These are phyloP conservation scores for Eulemur rufifrons DNA, from an alignment of 2,113 vertebrate genomes.

Conservation along the genomic window DNA sequence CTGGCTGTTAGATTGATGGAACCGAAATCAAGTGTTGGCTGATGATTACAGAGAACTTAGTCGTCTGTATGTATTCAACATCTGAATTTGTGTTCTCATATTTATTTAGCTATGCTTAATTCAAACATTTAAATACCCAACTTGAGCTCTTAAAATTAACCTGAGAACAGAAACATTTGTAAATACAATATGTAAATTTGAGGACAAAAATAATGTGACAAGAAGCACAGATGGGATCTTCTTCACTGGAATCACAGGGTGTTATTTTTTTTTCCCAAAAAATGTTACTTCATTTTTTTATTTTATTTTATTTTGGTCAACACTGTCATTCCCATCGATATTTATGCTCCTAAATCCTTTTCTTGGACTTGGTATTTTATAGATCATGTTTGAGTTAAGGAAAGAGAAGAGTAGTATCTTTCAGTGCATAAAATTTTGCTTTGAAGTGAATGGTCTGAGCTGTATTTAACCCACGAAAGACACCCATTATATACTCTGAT, in stretches of 20 bases:
- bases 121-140: slow-evolving; percentile 65
- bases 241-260: slow-evolving; percentile 23
- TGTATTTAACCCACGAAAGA: neutral
- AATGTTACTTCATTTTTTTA: neutral
- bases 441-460: neutral
- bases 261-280: neutral
- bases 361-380: neutral
- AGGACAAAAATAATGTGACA: slow-evolving; percentile 70
- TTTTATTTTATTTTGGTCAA: neutral
- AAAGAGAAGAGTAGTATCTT: neutral
- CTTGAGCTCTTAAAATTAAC: slow-evolving; percentile 73
- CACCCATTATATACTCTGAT: neutral
- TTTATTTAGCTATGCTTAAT: slow-evolving; percentile 69
- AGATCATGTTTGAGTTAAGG: slow-evolving; percentile 10
- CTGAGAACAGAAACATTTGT: slow-evolving; percentile 80
- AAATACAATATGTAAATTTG: slow-evolving; percentile 77
- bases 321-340: neutral
- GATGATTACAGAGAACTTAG: neutral
- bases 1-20: neutral
- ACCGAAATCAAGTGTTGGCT: neutral
- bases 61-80: slow-evolving; percentile 30
- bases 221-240: slow-evolving; percentile 75
- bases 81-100: slow-evolving; percentile 48
- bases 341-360: neutral
- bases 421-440: neutral